Evolutionary conservation across 1,140 invertebrate genomes (phyloP), one percentile per base, ranked within the genome.

Genomic region (Hetaerina americana): DNA sequence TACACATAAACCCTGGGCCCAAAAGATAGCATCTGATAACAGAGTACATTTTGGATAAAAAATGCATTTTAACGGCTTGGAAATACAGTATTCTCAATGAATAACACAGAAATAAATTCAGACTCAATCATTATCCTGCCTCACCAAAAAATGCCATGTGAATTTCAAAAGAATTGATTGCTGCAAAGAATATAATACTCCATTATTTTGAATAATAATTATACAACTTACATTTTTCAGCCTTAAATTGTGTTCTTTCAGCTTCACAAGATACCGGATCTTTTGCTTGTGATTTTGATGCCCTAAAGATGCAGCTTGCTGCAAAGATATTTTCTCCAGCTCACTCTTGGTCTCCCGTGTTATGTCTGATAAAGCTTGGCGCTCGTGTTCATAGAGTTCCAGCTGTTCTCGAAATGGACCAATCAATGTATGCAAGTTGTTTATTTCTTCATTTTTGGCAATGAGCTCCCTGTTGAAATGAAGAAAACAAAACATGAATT

Each of bases 261-360:
- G 77, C 74, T 87, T 85, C 3, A 80, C 78, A 10, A 90, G 77
- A 73, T 89, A 86, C 72, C 87, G 87, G 27, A 89, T 88, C 76
- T 87, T 89, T 75, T 90, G 88, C 73, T 85, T 88, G 71, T 86
- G 84, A 76, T 90, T 90, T 71, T 88, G 86, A 75, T 90, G 87
- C 2, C 87, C 87, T 6, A 90, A 76, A 68, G 88, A 77, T 72
- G 86, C 82, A 0, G 85, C 85, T 77, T 88, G 89, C 75, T 88
- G 85, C 66, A 82, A 77, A 22, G 82, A 82, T 28, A 89, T 79
- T 73, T 86, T 84, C 66, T 84, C 77, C 22, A 85, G 81, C 71
- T 86, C 83, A 2, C 76, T 80, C 74, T 73, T 81, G 73, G 76
- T 79, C 79, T 69, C 77, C 76, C 28, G 74, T 71, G 67, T 77